Evolutionary conservation across 2,888 invertebrate species (phyloP).

Genomic region (Polydrusus pterygomalis): DNA sequence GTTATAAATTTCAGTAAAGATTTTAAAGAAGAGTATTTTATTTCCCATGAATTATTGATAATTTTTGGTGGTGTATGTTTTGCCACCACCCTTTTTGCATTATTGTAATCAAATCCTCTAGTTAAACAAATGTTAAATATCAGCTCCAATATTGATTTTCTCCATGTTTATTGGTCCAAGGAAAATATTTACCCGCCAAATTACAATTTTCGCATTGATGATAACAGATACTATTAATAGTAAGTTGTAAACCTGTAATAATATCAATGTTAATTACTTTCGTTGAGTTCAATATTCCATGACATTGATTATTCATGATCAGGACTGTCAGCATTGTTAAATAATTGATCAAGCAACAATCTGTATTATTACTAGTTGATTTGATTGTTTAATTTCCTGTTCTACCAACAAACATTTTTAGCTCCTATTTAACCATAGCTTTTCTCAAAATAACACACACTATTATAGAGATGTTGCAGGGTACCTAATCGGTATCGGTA

Average conservation of each 20-base stretch:
- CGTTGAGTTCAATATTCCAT: slow-evolving; percentile 7
- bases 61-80: no score
- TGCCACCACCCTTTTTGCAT: no score
- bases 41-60: no score
- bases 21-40: no score
- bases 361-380: background rate
- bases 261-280: background rate
- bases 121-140: background rate
- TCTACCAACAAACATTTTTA: background rate
- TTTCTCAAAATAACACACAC: no score
- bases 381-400: background rate
- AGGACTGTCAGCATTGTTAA: background rate
- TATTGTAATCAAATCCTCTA: no score
- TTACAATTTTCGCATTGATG: slow-evolving; percentile 6
- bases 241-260: slow-evolving; percentile 5
- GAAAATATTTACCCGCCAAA: background rate
- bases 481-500: no score
- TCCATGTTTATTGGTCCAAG: background rate
- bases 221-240: slow-evolving; percentile 20
- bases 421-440: no score
- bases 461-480: no score
- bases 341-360: background rate
- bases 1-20: no score
- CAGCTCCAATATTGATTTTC: slow-evolving; percentile 4
- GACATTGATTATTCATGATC: background rate